Conservation (phyloP, 2,113 vertebrate genomes). For the Rallus limicola region DNA sequence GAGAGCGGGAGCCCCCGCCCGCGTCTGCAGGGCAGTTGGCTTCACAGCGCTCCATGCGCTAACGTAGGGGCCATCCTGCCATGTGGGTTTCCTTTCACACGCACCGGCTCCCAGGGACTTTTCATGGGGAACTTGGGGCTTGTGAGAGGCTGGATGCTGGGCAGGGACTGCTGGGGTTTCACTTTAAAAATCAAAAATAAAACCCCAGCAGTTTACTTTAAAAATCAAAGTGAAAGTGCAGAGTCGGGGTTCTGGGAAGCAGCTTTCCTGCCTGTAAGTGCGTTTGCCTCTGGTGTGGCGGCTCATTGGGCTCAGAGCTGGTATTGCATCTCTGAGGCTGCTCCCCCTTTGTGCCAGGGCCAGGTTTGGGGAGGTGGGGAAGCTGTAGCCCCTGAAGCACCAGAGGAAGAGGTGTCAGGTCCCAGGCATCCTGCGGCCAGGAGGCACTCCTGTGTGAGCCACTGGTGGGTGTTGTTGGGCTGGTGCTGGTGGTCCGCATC, state of each 20-base stretch:
- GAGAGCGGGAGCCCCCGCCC: not conserved
- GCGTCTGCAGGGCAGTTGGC: not conserved
- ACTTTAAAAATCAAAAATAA: too few species aligned
- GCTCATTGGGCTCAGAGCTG: not conserved
- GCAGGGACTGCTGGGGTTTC: not conserved
- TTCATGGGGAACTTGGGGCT: conserved; percentile 8
- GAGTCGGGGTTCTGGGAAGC: not conserved
- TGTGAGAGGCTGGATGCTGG: not conserved
- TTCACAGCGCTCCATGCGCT: conserved; percentile 3
- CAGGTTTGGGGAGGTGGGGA: not conserved
- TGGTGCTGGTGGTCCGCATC: accelerated
- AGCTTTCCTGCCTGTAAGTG: not conserved
- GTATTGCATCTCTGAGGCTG: not conserved
- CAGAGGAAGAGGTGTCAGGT: not conserved
- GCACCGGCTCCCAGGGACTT: not conserved
- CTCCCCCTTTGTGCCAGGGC: accelerated
- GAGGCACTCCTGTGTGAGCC: not conserved
- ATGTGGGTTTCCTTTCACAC: not conserved
- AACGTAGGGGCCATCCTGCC: not conserved
- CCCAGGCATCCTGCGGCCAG: not conserved
- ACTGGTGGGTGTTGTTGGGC: accelerated
- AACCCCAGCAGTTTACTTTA: too few species aligned
- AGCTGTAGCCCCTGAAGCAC: not conserved
- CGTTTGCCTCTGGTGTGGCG: not conserved
- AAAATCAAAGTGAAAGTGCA: not conserved